Base-by-base conservation (phyloP, 2,113 vertebrate genomes). In the Paraplagusia blochii region DNA sequence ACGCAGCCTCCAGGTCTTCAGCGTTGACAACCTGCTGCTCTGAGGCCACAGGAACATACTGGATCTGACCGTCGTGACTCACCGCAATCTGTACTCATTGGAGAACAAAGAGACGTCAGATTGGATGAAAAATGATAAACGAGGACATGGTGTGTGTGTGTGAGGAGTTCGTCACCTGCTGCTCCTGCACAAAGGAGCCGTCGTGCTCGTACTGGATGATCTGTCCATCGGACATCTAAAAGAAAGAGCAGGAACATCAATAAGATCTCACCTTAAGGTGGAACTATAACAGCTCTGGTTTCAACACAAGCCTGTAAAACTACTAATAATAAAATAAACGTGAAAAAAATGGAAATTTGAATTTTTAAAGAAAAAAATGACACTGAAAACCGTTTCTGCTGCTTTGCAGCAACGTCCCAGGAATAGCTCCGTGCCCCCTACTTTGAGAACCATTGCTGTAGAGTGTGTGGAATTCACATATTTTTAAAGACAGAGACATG, bases 161-260 rank as follows among this genome's bases (percentile, higher is more conserved):
- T 58, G 11, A 42, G 38, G 22, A 29, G 7, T n/a, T 11, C 15
- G 64, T 63, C 51, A 96, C 95, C 93, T 98, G 94, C 0, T 95
- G 92, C 71, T 96, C 96, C 12, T 93, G 93, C 1, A 97, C 74
- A 70, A 96, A 93, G 0, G 91, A 85, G n/a, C 91, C 76, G 0
- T 93, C 94, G 22, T 93, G 92, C 60, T 98, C 96, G 0, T 99
- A 98, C 82, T 98, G 95, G 73, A 98, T 97, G 66, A 99, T 96
- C 72, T 95, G 96, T 44, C 95, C 95, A 2, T 99, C 96, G 74
- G 94, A 90, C 16, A 99, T 93, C 96, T 99, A 67, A 55, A 54
- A 16, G 1, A n/a, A 48, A 14, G 39, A 43, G 48, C 11, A 29
- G 4, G 39, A 48, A 29, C 22, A 29, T 29, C 11, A 19, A 15